phyloP scores from a whole-genome alignment of 2,888 invertebrate genomes.

The Drosophila setosimentum region DNA sequence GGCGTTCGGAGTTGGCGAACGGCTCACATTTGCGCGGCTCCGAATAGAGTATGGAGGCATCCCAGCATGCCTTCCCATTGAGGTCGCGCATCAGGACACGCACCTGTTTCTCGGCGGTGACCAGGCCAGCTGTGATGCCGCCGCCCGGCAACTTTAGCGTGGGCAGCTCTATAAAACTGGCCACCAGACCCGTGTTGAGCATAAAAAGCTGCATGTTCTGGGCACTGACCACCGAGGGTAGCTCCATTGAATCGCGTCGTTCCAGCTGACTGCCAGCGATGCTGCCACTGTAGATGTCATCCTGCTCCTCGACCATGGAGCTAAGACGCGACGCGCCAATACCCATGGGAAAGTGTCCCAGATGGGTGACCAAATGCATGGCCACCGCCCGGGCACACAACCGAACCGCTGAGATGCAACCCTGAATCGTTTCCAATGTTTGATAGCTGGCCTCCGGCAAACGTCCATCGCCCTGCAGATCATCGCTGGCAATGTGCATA shows the following conservation, averaged over 20 bases:
- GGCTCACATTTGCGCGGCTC: slow-evolving; percentile 86
- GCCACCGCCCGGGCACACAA: slow-evolving; percentile 87
- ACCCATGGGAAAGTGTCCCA: slow-evolving; percentile 97
- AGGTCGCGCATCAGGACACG: slow-evolving; percentile 95
- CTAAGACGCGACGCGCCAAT: slow-evolving; percentile 95
- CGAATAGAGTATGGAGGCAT: slow-evolving; percentile 95
- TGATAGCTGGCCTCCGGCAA: slow-evolving; percentile 83
- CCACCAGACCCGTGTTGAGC: slow-evolving; percentile 92
- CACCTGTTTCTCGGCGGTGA: slow-evolving; percentile 93
- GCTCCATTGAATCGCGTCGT: slow-evolving; percentile 87
- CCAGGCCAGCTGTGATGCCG: slow-evolving; percentile 91
- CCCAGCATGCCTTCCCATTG: slow-evolving; percentile 98
- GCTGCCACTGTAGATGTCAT: slow-evolving; percentile 88
- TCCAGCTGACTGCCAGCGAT: slow-evolving; percentile 59
- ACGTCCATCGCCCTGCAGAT: slow-evolving; percentile 81
- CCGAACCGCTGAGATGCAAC: slow-evolving; percentile 87
- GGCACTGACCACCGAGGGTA: slow-evolving; percentile 92
- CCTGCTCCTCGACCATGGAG: slow-evolving; percentile 96
- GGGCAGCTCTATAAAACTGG: slow-evolving; percentile 95
- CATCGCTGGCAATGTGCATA: slow-evolving; percentile 84
- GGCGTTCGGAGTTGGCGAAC: slow-evolving; percentile 36
- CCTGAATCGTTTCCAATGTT: slow-evolving; percentile 85
- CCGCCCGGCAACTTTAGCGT: slow-evolving; percentile 92
- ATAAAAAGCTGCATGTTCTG: slow-evolving; percentile 95
- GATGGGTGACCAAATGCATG: slow-evolving; percentile 95